Evolutionary conservation across 2,797 vertebrate species (phyloP).

Genomic region (Rhinella marina): DNA sequence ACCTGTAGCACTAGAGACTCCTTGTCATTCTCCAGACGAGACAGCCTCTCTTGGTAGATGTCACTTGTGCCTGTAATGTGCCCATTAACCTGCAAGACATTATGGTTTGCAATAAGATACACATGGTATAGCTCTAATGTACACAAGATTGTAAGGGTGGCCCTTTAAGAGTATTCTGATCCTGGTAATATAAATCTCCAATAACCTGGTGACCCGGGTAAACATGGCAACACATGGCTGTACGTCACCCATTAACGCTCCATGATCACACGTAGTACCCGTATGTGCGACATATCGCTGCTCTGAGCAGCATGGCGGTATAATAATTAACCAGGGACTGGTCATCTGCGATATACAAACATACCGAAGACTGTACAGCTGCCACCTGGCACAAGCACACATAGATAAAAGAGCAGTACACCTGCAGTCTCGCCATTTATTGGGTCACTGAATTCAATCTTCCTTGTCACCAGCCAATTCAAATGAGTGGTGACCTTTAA

Average conservation of each 20-base stretch:
- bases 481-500: too few relatives aligned
- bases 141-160: not conserved
- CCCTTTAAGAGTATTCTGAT: not conserved
- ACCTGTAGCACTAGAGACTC: constrained; percentile 98
- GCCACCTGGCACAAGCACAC: not conserved
- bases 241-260: too few relatives aligned
- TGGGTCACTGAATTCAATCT: not conserved
- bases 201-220: too few relatives aligned
- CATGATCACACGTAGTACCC: not conserved
- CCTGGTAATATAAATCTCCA: not conserved
- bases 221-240: not conserved
- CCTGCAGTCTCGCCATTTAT: not conserved
- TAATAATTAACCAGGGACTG: constrained; percentile 35
- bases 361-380: not conserved
- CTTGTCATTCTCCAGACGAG: constrained; percentile 92
- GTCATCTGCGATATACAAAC: not conserved
- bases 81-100: constrained; percentile 87
- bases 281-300: not conserved
- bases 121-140: too few relatives aligned
- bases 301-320: not conserved
- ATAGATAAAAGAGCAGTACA: not conserved
- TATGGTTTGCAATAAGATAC: not conserved
- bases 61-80: constrained; percentile 88
- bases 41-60: constrained; percentile 93
- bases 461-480: not conserved